A percentile compares a stretch with the other conserved stretches of the same genome.
phyloP scores from a whole-genome alignment of 2,797 vertebrate genomes.

The Notoglanidium macrostoma region DNA sequence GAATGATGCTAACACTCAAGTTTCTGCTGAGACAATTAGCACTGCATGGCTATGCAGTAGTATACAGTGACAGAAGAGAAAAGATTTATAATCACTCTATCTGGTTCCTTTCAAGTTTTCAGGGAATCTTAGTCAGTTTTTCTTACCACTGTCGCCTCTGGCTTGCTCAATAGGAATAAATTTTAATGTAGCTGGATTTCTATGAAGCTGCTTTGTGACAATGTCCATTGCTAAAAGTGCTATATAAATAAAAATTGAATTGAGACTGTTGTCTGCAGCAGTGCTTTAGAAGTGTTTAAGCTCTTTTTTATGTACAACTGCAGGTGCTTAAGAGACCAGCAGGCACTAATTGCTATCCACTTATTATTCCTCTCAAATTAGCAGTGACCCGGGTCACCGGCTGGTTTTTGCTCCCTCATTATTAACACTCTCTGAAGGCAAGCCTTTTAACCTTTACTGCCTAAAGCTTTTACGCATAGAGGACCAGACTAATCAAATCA shows the following conservation, averaged over 20 bases:
- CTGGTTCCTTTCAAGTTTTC: background rate
- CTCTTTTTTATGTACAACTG: background rate
- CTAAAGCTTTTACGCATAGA: background rate
- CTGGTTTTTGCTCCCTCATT: slow-evolving; percentile 25
- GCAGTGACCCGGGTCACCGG: background rate
- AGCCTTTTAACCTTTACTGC: background rate
- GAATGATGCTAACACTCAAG: background rate
- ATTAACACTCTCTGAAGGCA: slow-evolving; percentile 21
- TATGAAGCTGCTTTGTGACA: background rate
- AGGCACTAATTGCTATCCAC: slow-evolving; percentile 28
- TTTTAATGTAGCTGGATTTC: background rate
- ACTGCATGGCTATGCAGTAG: no score
- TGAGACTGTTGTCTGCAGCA: no score
- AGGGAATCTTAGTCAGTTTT: background rate
- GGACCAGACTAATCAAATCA: background rate
- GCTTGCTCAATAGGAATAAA: background rate
- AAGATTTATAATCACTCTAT: background rate
- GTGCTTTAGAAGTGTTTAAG: background rate
- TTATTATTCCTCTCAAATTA: slow-evolving; percentile 41
- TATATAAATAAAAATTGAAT: background rate
- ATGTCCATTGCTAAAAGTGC: background rate
- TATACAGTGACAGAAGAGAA: no score
- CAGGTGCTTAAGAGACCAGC: slow-evolving; percentile 23
- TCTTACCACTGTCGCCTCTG: background rate
- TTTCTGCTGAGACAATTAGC: no score